A percentile compares a stretch with the other conserved stretches of the same genome.
Evolutionary conservation across 2,113 vertebrate species (phyloP).

Genomic region (Platysteira castanea): DNA sequence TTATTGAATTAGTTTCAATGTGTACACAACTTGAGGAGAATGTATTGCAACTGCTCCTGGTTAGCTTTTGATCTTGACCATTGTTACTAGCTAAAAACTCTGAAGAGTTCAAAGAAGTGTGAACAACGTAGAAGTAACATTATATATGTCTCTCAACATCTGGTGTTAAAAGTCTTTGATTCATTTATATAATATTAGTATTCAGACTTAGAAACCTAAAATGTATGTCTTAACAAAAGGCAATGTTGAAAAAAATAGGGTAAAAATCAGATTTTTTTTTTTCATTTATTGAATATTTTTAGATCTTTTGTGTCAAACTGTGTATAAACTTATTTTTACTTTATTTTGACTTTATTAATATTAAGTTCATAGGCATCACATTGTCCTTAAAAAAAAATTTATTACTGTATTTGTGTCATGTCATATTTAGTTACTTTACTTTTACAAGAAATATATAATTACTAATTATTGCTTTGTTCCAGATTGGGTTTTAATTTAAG

Average conservation of each 20-base stretch:
- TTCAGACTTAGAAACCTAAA: neutral
- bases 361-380: neutral
- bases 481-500: neutral
- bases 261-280: neutral
- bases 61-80: neutral
- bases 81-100: neutral
- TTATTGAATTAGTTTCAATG: neutral
- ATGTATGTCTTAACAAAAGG: accelerated
- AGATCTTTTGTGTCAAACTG: neutral
- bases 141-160: neutral
- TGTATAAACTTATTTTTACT: neutral
- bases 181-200: neutral
- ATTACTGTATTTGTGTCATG: neutral
- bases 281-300: neutral
- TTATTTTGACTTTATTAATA: neutral
- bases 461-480: neutral
- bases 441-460: neutral
- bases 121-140: neutral
- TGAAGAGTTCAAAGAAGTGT: neutral
- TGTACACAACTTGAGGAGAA: neutral
- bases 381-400: neutral
- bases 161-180: neutral
- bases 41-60: neutral
- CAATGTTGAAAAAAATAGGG: neutral
- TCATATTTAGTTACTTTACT: neutral